Conservation (phyloP, 1,140 invertebrate genomes). For the Drosophila asahinai region DNA sequence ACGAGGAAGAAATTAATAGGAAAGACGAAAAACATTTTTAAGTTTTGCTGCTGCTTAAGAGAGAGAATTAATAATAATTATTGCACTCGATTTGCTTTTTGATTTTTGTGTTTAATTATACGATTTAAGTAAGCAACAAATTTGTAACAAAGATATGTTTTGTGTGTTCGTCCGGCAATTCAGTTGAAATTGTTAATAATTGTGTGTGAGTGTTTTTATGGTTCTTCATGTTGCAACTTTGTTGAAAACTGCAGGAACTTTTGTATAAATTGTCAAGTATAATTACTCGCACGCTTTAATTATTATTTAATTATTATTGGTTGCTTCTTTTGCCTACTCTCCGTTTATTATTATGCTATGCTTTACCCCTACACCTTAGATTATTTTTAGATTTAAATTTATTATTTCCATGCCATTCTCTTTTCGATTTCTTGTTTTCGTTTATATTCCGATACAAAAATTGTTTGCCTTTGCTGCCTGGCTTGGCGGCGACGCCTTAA, state of each 20-base stretch:
- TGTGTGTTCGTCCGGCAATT: slow-evolving; percentile 10
- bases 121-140: slow-evolving; percentile 67
- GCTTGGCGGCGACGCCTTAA: slow-evolving; percentile 52
- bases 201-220: slow-evolving; percentile 10
- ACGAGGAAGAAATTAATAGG: background rate
- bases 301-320: slow-evolving; percentile 27
- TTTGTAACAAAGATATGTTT: slow-evolving; percentile 76
- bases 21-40: slow-evolving; percentile 10
- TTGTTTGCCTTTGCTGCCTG: slow-evolving; percentile 43
- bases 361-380: slow-evolving; percentile 64
- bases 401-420: slow-evolving; percentile 22
- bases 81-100: slow-evolving; percentile 76
- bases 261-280: slow-evolving; percentile 62
- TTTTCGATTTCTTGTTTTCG: slow-evolving; percentile 28
- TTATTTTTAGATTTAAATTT: slow-evolving; percentile 46
- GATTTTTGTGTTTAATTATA: slow-evolving; percentile 62
- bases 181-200: slow-evolving; percentile 21
- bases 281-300: slow-evolving; percentile 33
- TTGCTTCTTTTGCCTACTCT: slow-evolving; percentile 16
- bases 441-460: slow-evolving; percentile 64
- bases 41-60: slow-evolving; percentile 44
- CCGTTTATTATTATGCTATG: slow-evolving; percentile 52
- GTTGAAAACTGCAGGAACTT: slow-evolving; percentile 80
- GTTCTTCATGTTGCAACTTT: slow-evolving; percentile 64
- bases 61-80: slow-evolving; percentile 69